A percentile compares a stretch with the other conserved stretches of the same genome.
phyloP scores from a whole-genome alignment of 2,797 vertebrate genomes.

The Urocyon cinereoargenteus region DNA sequence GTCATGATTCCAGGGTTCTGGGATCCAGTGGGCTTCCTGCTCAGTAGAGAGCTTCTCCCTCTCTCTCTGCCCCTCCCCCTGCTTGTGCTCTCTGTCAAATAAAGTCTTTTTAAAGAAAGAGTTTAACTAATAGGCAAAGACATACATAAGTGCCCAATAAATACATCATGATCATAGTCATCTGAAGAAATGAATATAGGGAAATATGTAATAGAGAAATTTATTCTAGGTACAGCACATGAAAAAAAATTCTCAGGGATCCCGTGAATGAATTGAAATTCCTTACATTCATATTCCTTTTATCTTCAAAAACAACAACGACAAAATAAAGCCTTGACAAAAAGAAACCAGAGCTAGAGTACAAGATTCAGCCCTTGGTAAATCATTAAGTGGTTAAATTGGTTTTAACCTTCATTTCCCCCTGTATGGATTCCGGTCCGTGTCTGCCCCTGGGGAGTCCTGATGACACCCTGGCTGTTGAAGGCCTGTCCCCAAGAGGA shows the following conservation, averaged over 20 bases:
- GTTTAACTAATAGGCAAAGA: constrained; percentile 49
- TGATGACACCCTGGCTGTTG: not conserved
- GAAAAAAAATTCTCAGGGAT: constrained; percentile 48
- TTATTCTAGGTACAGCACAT: not conserved
- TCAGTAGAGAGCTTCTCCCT: no score
- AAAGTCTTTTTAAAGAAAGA: not conserved
- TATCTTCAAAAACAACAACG: constrained; percentile 20
- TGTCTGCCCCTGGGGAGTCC: constrained; percentile 11
- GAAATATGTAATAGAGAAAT: constrained; percentile 29
- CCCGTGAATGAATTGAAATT: constrained; percentile 24
- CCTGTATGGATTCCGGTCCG: not conserved
- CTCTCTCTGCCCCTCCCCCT: no score
- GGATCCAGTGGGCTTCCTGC: no score
- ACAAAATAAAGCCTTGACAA: constrained; percentile 38
- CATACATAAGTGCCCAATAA: constrained; percentile 15
- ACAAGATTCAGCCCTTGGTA: constrained; percentile 33
- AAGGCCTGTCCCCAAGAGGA: not conserved
- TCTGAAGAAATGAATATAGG: constrained; percentile 39
- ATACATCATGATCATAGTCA: not conserved
- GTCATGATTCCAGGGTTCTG: no score
- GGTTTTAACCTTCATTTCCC: constrained; percentile 51
- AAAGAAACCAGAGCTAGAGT: constrained; percentile 28
- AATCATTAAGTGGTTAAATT: constrained; percentile 50
- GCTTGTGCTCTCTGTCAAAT: no score
- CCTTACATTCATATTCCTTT: constrained; percentile 38